Base-by-base conservation (phyloP, 2,888 invertebrate species). In the Lithodes maja region DNA sequence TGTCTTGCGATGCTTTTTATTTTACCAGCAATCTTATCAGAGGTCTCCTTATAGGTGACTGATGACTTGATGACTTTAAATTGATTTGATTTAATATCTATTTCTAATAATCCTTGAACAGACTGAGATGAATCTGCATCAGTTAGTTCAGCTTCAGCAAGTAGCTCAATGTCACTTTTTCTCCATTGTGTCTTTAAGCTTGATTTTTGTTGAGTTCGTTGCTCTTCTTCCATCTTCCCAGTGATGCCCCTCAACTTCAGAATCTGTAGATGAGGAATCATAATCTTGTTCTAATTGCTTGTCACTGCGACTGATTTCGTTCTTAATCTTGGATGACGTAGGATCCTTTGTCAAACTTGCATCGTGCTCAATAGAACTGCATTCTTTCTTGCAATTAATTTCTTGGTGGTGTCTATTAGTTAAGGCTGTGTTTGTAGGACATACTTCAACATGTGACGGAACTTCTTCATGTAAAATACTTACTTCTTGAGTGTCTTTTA, bases 241-340 rank as follows among this genome's bases (percentile, higher is more conserved):
- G 77, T 86, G 55, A 86, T 86, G 12, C 68, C 86, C 86, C n/a
- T 86, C 86, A 12, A 86, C 75, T 68, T 86, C 86, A 17, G 86
- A 86, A 61, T 86, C 86, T 61, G 86, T 81, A 2, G 80, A 68
- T 50, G 86, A 86, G 49, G 5, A 55, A 55, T 75, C 84, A 33
- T 75, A 75, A 2, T 78, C 69, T 52, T 79, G 15, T n/a, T 33
- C 69, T 54, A 49, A 79, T 53, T 3, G 61, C 17, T 85, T 68
- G 5, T 61, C 61, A 61, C 61, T 61, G 5, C 5, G 61, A 61
- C 5, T 61, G 61, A 7, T 12, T 61, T 61, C 61, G 12, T 61
- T 61, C 12, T 61, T 33, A 33, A 33, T 33, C 33, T 33, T 33
- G 33, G 33, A 33, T 33, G 33, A 33, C 33, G 33, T 33, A 33